Base-by-base conservation (phyloP, 2,888 invertebrate species). In the Alviniconcha strummeri region DNA sequence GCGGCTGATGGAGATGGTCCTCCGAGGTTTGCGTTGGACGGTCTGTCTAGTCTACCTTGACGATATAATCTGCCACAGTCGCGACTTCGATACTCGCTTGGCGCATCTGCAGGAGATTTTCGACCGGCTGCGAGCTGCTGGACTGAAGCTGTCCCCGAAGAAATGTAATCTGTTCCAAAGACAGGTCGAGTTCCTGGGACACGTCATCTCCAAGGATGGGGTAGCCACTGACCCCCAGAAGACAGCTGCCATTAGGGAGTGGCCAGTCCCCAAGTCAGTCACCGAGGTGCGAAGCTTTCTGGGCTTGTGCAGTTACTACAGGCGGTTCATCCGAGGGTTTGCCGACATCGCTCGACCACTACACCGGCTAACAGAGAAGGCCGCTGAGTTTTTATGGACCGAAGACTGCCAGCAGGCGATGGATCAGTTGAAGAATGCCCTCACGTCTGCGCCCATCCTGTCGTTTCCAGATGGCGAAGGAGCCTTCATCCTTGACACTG, bases 171-270 rank as follows among this genome's bases (percentile, higher is more conserved):
- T 84, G 83, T 4, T 13, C 69, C 67, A 81, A 36, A 8, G 56
- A 19, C 81, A 86, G 36, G 86, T 85, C 5, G 52, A 80, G 13
- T 87, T 81, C 57, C 69, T 88, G 7, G 87, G 88, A 5, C 84
- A 86, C 17, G 5, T 84, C 13, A 64, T 87, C 36, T 80, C 84
- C 6, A 82, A 83, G 36, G 72, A 84, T 13, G 86, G 86, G 5
- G 77, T 80, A 13, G 11, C 71, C 11, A 77, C 82, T 5, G 83
- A 85, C 74, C 84, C 85, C 56, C 55, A n/a, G 3, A 85, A 87
- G 52, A 19, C 80, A 15, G 76, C 80, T 52, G 84, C 84, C 2
- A n/a, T n/a, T n/a, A n/a, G n/a, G n/a, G 56, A 60, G 13, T 67
- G 83, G 54, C 85, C 85, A 19, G 81, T 81, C 7, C 74, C 81